Conservation (phyloP, 2,113 vertebrate species). For the Otus sunia region DNA sequence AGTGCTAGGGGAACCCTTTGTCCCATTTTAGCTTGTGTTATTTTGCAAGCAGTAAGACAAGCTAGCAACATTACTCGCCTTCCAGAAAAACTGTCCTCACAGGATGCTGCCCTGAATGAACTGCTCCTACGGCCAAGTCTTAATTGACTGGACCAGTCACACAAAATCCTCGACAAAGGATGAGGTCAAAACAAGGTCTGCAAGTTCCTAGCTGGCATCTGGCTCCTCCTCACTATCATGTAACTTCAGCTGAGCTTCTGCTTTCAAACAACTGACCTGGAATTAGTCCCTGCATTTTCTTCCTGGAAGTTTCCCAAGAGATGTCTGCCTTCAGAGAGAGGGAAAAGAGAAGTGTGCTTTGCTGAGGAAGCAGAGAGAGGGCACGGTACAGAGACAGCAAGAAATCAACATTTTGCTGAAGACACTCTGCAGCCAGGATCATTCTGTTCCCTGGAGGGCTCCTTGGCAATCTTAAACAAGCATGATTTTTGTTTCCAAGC, state of each 20-base stretch:
- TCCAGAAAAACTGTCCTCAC: not conserved
- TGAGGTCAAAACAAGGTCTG: conserved; percentile 3
- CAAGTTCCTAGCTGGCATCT: not conserved
- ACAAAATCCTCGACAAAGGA: not conserved
- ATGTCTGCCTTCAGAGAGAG: not conserved
- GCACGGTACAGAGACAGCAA: not conserved
- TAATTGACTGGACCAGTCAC: not conserved
- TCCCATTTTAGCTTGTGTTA: not conserved
- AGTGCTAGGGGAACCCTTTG: not conserved
- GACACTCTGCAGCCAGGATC: not conserved
- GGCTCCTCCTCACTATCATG: conserved; percentile 32
- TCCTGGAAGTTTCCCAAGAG: conserved; percentile 12
- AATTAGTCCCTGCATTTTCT: conserved; percentile 22
- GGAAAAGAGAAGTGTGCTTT: conserved; percentile 10
- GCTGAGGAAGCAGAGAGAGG: not conserved
- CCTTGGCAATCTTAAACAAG: not conserved
- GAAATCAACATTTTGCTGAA: not conserved
- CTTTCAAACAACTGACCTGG: conserved; percentile 32
- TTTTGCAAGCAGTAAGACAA: not conserved
- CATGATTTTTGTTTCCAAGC: not conserved
- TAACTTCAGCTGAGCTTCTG: conserved; percentile 20
- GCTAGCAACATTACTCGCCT: not conserved
- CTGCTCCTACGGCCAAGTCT: not conserved
- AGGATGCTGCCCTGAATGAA: not conserved
- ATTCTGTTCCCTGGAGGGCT: not conserved